Evolutionary conservation across 2,797 vertebrate genomes (phyloP), one percentile per base, ranked within the genome.

Genomic region (Anabacerthia variegaticeps): DNA sequence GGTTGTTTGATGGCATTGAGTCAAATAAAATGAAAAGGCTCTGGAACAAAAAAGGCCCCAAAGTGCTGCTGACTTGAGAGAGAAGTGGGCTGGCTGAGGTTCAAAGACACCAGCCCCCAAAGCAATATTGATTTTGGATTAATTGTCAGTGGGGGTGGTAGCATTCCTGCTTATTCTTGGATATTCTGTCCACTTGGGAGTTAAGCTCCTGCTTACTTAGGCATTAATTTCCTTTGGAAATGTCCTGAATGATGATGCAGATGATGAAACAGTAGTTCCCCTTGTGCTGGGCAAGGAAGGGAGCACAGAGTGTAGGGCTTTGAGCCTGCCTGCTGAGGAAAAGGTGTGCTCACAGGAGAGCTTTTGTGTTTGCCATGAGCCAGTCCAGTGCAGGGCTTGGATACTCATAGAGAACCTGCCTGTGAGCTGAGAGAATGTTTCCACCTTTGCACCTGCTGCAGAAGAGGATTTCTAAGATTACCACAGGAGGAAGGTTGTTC

Each of bases 291-390:
- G 44, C 4, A 7, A 9, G 56, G 48, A 67, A 27, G 32, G 24
- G 34, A 69, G 17, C 0, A 0, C 7, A 37, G 49, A 43, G 44
- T 30, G 41, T 21, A 8, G 9, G 58, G 71, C 28, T 48, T 15
- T 1, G 2, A 88, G 55, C 44, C 27, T 76, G 51, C 24, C 28
- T 79, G 49, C 27, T 74, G 18, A 75, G 34, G 58, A 2, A 27
- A 14, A 44, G 39, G 2, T 68, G 1, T 6, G 4, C 44, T 41
- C 2, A 0, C 8, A 30, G 30, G 21, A 10, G 71, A 69, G 46
- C 55, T 73, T 48, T 46, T 32, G 79, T 55, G 36, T 37, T 28
- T 66, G 37, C 74, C 12, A 0, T 13, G 69, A 6, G 36, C 6
- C 43, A 59, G 77, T 11, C 56, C 69, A 56, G 49, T 85, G 75